A percentile compares a stretch with the other conserved stretches of the same genome.
Evolutionary conservation across 2,888 invertebrate genomes (phyloP).

Genomic region (Strigamia maritima): DNA sequence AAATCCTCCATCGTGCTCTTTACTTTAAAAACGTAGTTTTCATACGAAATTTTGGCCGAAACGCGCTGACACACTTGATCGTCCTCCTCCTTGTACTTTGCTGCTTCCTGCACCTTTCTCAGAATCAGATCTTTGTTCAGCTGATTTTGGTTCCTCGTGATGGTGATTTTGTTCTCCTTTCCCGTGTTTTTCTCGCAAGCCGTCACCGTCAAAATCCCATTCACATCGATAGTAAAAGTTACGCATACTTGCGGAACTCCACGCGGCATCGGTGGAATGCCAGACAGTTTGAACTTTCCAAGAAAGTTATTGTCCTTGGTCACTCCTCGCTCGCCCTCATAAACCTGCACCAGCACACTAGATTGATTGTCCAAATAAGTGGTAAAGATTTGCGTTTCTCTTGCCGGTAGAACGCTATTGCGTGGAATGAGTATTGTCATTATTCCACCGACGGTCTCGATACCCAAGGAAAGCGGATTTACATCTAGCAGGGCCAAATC

Average conservation of each 20-base stretch:
- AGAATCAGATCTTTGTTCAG: background rate
- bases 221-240: constrained; percentile 33
- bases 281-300: constrained; percentile 2
- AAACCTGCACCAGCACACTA: constrained; percentile 8
- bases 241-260: constrained; percentile 4
- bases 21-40: constrained; percentile 13
- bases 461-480: constrained; percentile 25
- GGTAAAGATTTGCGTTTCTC: constrained; percentile 53
- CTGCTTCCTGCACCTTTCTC: constrained; percentile 12
- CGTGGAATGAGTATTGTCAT: constrained; percentile 98
- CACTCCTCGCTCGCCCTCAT: constrained; percentile 36
- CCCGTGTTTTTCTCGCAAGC: constrained; percentile 31
- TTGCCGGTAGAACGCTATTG: constrained; percentile 98
- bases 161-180: constrained; percentile 27
- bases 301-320: constrained; percentile 33
- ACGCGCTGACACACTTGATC: background rate
- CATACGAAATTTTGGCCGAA: background rate
- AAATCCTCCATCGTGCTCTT: constrained; percentile 20
- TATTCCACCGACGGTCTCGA: constrained; percentile 56
- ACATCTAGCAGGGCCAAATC: background rate
- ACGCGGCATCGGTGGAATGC: background rate
- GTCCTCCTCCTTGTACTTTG: background rate
- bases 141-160: background rate
- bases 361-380: constrained; percentile 35
- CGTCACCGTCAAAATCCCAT: constrained; percentile 37